Conservation (phyloP, 2,113 vertebrate genomes). For the Cyanoderma ruficeps region DNA sequence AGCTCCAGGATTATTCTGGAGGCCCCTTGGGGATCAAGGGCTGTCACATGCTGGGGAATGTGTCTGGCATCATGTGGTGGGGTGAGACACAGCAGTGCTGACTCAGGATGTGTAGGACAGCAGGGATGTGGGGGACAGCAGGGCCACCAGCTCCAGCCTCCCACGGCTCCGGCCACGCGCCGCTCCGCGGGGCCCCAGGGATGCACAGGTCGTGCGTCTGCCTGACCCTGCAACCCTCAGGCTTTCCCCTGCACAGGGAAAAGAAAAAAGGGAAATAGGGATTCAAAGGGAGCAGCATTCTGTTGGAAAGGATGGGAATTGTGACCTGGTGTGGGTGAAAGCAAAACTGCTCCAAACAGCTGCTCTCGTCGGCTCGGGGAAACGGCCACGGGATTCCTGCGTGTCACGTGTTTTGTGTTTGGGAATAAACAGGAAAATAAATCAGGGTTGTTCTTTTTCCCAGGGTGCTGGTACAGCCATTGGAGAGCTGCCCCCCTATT, state of each 20-base stretch:
- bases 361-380: not conserved
- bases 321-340: not conserved
- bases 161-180: not conserved
- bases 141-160: not conserved
- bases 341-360: not conserved
- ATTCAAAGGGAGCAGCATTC: rapidly evolving
- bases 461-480: constrained; percentile 97
- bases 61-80: not conserved
- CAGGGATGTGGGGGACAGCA: not conserved
- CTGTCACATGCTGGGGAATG: constrained; percentile 37
- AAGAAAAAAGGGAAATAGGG: not conserved
- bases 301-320: not conserved
- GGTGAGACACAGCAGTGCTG: constrained; percentile 35
- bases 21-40: not conserved
- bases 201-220: not conserved
- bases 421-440: not conserved
- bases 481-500: constrained; percentile 95
- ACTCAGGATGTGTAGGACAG: constrained; percentile 9
- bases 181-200: not conserved
- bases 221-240: not conserved
- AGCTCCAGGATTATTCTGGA: not conserved
- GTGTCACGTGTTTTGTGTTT: not conserved
- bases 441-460: constrained; percentile 22
- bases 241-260: not conserved
- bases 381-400: not conserved